Evolutionary conservation across 2,888 invertebrate genomes (phyloP), one percentile per base, ranked within the genome.

Genomic region (Mycalesis mineus): DNA sequence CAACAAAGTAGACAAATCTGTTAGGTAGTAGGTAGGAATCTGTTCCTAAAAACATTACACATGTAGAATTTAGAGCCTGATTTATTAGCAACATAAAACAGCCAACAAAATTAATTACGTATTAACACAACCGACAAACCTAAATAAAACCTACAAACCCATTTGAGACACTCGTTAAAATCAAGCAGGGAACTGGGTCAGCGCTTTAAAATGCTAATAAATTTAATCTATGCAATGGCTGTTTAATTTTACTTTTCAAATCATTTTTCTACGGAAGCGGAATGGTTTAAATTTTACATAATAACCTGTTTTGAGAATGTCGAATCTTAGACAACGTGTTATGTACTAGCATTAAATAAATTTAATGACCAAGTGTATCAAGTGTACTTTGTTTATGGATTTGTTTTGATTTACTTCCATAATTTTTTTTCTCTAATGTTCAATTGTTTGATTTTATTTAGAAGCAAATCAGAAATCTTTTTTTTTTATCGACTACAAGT

Each of bases 191-290:
- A 56, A 45, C 29, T 54, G 57, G 63, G 48, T 44, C 53, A 55
- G 52, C 47, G 40, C 55, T 55, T 42, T 57, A 17, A 39, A 36
- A 45, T 52, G 42, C 29, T 47, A 58, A 57, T 60, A 53, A 60
- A 45, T 58, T 52, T 53, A 39, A 39, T 39, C 13, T 36, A 58
- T 45, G 45, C 49, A 44, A 33, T 28, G 39, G 14, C 47, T 33
- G 33, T 48, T 49, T 48, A 45, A 48, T 13, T 49, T 49, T 28
- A 49, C 49, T 4, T 36, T 37, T 37, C 17, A 17, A 37, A 36
- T 17, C 49, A n/a, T 22, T 36, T 48, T 45, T 45, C 13, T 13
- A 28, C n/a, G 49, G 36, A 49, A 6, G 22, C 37, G 28, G 22
- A 28, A 22, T 13, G 3, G 28, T 28, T 33, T 5, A 33, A 22